Conservation (phyloP, 2,797 vertebrate genomes). For the Periparus ater region DNA sequence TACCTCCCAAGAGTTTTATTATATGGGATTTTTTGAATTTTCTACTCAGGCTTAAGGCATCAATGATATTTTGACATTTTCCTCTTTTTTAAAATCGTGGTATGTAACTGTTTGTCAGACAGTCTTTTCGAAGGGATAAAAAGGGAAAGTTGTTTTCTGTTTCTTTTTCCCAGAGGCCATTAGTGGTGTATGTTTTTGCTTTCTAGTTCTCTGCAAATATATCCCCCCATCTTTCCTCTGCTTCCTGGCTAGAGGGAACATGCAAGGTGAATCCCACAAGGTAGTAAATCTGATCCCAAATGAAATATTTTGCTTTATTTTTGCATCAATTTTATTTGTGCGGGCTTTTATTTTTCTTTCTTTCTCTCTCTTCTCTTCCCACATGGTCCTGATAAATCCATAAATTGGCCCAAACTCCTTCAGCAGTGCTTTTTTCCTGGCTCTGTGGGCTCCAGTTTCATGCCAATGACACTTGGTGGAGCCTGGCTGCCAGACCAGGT, state of each 20-base stretch:
- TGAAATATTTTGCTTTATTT: neutral
- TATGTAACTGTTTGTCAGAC: neutral
- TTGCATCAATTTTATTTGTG: neutral
- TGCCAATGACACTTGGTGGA: neutral
- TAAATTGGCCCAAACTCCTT: neutral
- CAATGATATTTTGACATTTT: neutral
- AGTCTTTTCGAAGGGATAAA: neutral
- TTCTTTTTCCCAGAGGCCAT: neutral
- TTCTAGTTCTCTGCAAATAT: neutral
- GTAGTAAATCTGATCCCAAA: neutral
- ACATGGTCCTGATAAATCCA: neutral
- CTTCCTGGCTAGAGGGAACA: neutral
- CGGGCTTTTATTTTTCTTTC: too few species aligned
- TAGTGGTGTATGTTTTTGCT: neutral
- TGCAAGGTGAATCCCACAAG: neutral
- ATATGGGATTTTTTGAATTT: neutral
- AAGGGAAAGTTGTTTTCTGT: neutral
- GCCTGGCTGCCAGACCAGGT: neutral
- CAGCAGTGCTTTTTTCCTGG: neutral
- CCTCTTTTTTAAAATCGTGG: neutral
- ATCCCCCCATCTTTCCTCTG: neutral
- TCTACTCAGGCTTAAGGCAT: neutral
- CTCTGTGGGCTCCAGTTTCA: neutral
- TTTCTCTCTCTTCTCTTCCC: neutral
- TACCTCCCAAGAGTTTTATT: neutral